Evolutionary conservation across 2,113 vertebrate genomes (phyloP).

Genomic region (Vidua macroura): DNA sequence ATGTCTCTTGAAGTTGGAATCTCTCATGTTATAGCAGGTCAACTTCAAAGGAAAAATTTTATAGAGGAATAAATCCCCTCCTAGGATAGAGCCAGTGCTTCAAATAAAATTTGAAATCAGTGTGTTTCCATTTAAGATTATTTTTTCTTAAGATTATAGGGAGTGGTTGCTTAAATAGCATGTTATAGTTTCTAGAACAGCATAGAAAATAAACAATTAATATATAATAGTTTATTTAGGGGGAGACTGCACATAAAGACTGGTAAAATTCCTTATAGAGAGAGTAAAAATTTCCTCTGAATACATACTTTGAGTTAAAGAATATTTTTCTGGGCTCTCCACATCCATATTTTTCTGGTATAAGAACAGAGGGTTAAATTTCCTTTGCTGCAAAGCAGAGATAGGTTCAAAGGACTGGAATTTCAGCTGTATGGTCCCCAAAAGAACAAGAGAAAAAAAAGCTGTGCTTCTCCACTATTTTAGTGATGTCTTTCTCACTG

Average conservation of each 20-base stretch:
- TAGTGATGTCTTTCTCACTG: background rate
- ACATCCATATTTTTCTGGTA: background rate
- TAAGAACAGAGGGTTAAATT: background rate
- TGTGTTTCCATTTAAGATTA: background rate
- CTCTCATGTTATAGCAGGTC: background rate
- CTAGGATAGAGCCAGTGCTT: background rate
- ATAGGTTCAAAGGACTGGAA: background rate
- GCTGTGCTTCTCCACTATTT: background rate
- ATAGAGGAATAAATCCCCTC: background rate
- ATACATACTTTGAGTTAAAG: background rate
- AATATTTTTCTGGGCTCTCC: background rate
- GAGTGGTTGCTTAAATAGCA: background rate
- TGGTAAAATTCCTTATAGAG: background rate
- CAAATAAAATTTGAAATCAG: background rate
- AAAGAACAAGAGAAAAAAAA: background rate
- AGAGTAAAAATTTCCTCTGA: background rate
- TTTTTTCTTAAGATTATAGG: background rate
- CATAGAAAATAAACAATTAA: rapidly evolving
- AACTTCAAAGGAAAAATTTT: background rate
- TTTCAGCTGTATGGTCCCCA: background rate
- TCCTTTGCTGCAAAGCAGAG: background rate
- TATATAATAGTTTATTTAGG: background rate
- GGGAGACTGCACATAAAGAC: background rate
- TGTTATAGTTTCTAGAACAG: background rate
- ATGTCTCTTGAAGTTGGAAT: background rate